Conservation (phyloP, 2,888 invertebrate species). For the Pyrocoelia pectoralis region DNA sequence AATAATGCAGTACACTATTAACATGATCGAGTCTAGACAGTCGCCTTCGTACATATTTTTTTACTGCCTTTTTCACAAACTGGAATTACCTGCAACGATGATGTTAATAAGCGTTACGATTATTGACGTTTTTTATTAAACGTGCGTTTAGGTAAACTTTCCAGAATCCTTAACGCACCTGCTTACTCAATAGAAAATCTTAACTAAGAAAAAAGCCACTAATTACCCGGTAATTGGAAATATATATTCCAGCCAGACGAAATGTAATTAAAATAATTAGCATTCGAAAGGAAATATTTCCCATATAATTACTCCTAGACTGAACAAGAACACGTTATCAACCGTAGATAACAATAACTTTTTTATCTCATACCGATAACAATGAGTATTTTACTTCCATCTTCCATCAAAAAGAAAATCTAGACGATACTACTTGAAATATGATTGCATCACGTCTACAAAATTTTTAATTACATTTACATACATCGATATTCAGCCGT, state of each 20-base stretch:
- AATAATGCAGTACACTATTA: background rate
- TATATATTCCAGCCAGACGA: background rate
- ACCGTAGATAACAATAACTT: no score
- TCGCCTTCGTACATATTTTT: background rate
- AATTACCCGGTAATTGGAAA: background rate
- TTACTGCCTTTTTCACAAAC: constrained; percentile 5
- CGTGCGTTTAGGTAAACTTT: background rate
- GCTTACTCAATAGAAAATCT: constrained; percentile 1
- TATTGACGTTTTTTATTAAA: background rate
- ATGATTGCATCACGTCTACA: no score
- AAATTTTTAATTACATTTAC: no score
- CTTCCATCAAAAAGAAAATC: no score
- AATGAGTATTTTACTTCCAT: no score
- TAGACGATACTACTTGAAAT: no score
- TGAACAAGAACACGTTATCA: background rate
- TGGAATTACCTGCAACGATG: constrained; percentile 2
- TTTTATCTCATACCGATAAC: no score
- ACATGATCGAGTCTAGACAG: constrained; percentile 10
- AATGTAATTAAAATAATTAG: background rate
- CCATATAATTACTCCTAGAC: background rate
- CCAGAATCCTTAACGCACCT: background rate
- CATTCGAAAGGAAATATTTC: background rate
- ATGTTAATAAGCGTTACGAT: background rate
- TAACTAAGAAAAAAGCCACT: background rate
- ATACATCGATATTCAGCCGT: no score